These are phyloP conservation scores for Delphinus delphis DNA, from an alignment of 2,113 vertebrate species.

Conservation along the genomic window DNA sequence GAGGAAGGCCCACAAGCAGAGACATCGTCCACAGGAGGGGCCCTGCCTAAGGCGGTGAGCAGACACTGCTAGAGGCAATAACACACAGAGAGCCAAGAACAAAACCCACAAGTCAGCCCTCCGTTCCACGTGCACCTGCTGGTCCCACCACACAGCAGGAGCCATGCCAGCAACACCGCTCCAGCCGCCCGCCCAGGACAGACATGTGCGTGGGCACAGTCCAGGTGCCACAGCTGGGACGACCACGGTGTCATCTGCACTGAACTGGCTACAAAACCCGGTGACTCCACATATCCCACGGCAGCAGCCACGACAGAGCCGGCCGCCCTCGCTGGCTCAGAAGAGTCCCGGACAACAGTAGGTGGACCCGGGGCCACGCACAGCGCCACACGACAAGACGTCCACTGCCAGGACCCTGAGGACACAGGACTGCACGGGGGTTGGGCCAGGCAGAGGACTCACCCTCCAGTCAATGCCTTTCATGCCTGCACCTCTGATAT, in stretches of 20 bases:
- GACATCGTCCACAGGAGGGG: not conserved
- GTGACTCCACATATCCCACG: rapidly evolving
- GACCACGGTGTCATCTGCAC: rapidly evolving
- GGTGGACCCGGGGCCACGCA: not conserved
- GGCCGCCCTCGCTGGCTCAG: rapidly evolving
- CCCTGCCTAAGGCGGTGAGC: rapidly evolving
- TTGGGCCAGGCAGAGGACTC: not conserved
- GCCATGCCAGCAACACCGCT: rapidly evolving
- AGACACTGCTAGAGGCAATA: not conserved
- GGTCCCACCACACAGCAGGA: not conserved
- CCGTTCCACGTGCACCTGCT: no score
- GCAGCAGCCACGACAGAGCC: no score
- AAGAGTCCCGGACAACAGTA: not conserved
- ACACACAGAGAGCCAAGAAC: no score
- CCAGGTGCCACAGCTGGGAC: rapidly evolving
- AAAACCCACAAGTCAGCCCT: no score
- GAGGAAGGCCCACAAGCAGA: not conserved
- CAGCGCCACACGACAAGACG: rapidly evolving
- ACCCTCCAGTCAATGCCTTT: not conserved
- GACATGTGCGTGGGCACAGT: rapidly evolving
- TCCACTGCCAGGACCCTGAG: no score
- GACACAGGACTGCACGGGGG: not conserved
- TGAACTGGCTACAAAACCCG: no score
- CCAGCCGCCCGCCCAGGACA: rapidly evolving
- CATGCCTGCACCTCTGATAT: not conserved